phyloP scores from a whole-genome alignment of 2,888 invertebrate genomes.

The Seira ritae region DNA sequence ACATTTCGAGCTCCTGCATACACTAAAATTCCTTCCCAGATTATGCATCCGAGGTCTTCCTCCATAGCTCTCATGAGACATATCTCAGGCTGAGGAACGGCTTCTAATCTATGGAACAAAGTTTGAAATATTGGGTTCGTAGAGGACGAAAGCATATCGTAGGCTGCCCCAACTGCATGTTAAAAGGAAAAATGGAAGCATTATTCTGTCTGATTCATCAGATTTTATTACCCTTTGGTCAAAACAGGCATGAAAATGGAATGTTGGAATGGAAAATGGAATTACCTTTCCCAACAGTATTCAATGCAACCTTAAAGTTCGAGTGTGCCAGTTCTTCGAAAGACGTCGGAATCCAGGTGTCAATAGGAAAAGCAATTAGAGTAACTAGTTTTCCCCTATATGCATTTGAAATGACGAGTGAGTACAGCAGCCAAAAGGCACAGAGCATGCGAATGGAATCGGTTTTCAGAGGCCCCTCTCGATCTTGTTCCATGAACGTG shows the following conservation, averaged over 20 bases:
- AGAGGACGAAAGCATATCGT: conserved; percentile 32
- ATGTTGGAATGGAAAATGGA: no score
- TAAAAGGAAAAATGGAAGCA: neutral
- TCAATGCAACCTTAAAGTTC: conserved; percentile 51
- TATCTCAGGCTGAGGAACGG: conserved; percentile 19
- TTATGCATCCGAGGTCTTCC: conserved; percentile 36
- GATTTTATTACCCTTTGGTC: no score
- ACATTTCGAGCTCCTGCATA: conserved; percentile 34
- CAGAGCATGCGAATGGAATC: conserved; percentile 28
- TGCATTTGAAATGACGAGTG: conserved; percentile 21
- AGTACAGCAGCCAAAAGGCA: conserved; percentile 43
- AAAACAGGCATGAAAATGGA: no score
- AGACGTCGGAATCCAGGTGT: conserved; percentile 46
- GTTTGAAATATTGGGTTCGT: conserved; percentile 32
- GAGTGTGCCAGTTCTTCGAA: conserved; percentile 60
- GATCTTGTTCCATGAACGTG: conserved; percentile 46
- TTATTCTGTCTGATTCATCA: no score
- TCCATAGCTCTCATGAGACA: conserved; percentile 24
- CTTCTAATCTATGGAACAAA: conserved; percentile 29
- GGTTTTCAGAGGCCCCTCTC: conserved; percentile 8
- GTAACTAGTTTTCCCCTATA: conserved; percentile 35
- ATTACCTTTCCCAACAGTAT: conserved; percentile 53
- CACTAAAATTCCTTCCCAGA: conserved; percentile 25
- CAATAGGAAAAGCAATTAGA: conserved; percentile 42
- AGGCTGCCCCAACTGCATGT: conserved; percentile 48